Evolutionary conservation across 2,797 vertebrate species (phyloP), one percentile per base, ranked within the genome.

Genomic region (Bufotes viridis): DNA sequence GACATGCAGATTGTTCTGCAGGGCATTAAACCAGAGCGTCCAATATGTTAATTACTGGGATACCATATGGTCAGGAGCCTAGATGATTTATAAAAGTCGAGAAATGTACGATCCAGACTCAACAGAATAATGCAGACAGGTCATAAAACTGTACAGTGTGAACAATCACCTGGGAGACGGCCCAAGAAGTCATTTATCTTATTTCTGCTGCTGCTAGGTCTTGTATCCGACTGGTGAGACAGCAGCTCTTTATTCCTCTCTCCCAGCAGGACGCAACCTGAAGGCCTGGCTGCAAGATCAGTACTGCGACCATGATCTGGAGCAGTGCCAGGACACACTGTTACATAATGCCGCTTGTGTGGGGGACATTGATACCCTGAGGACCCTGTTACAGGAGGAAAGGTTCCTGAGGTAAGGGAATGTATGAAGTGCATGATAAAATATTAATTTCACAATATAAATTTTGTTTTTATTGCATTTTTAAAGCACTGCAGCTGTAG

Each of bases 241-340:
- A 17, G 17, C 81, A 4, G 24, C 67, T 83, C 26, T 83, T 29
- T 55, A 49, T 24, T 0, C 55, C 22, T 74, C 5, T 53, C 63
- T 72, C n/a, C 65, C 7, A 53, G 90, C 94, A 98, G 98, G 97
- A 92, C 96, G 95, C 18, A 97, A 97, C 94, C 95, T 99, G 91
- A 98, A 98, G 93, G 97, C 97, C 91, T 98, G 97, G 98, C 95
- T 98, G 78, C 94, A 96, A 94, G 97, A 98, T 90, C 97, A 99
- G 93, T 98, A 98, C 86, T 97, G 97, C 78, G 97, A 98, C 93
- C 96, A 96, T 61, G 96, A 97, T 0, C 91, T 96, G 86, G 97
- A 99, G 90, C 96, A 94, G 92, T 96, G 96, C 17, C 96, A 96
- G 89, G 96, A 99, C 93, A 97, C 96, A 26, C 93, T 97, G 70